phyloP scores from a whole-genome alignment of 2,888 invertebrate genomes.

The Pseudoips prasinana region DNA sequence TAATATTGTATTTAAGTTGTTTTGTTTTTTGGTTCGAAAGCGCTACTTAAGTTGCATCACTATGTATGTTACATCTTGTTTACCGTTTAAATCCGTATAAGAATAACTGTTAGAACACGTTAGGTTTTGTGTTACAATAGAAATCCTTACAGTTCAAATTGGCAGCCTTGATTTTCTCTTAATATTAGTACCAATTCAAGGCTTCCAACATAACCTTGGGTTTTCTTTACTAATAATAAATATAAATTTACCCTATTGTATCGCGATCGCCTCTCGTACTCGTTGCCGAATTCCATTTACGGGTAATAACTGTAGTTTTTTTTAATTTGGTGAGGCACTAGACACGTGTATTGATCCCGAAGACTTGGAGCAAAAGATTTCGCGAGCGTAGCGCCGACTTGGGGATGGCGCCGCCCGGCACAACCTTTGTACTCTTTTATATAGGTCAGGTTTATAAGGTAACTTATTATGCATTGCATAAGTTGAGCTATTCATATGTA shows the following conservation, averaged over 20 bases:
- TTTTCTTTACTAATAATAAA: too few relatives aligned
- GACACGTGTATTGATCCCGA: slow-evolving; percentile 59
- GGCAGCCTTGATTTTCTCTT: too few relatives aligned
- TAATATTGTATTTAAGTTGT: too few relatives aligned
- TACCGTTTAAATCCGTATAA: too few relatives aligned
- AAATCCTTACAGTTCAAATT: too few relatives aligned
- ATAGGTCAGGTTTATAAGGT: slow-evolving; percentile 59
- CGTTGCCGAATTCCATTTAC: slow-evolving; percentile 79
- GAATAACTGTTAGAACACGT: too few relatives aligned
- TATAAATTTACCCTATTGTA: slow-evolving; percentile 79
- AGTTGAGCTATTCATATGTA: background rate
- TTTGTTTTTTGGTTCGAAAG: too few relatives aligned
- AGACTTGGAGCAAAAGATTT: slow-evolving; percentile 42
- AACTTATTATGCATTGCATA: slow-evolving; percentile 19
- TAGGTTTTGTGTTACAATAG: too few relatives aligned
- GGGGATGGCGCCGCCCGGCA: slow-evolving; percentile 46
- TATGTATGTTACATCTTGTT: too few relatives aligned
- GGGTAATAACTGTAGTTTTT: slow-evolving; percentile 12
- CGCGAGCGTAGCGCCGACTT: slow-evolving; percentile 36
- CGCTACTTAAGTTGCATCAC: too few relatives aligned
- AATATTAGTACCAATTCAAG: too few relatives aligned
- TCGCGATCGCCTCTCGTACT: slow-evolving; percentile 80
- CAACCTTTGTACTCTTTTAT: slow-evolving; percentile 38
- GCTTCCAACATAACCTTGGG: too few relatives aligned
- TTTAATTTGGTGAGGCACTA: slow-evolving; percentile 20